Evolutionary conservation across 2,888 invertebrate genomes (phyloP).

Genomic region (Coecobrya sp.): DNA sequence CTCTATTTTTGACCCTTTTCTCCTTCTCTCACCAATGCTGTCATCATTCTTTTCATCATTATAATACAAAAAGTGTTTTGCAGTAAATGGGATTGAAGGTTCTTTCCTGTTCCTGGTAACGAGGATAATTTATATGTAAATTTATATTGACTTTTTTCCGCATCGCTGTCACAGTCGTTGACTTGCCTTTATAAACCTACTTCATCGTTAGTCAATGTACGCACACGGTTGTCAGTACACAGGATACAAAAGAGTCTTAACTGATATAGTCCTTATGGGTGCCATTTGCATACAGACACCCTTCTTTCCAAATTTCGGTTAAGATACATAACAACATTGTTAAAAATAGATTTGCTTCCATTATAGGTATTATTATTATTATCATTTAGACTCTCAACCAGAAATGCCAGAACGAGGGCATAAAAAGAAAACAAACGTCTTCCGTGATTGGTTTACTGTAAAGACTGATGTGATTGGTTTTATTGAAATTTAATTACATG

Average conservation of each 20-base stretch:
- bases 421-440: too few species aligned
- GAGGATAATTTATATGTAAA: constrained; percentile 80
- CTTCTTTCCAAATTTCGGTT: too few species aligned
- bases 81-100: constrained; percentile 56
- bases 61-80: constrained; percentile 65
- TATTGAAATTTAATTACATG: too few species aligned
- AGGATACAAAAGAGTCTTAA: not conserved
- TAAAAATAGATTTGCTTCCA: too few species aligned
- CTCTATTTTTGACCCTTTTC: constrained; percentile 31
- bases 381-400: too few species aligned
- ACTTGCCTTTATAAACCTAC: not conserved
- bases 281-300: constrained; percentile 17
- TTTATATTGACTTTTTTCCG: constrained; percentile 73
- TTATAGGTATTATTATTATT: too few species aligned
- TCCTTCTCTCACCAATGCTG: constrained; percentile 37
- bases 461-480: too few species aligned
- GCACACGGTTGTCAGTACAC: too few species aligned
- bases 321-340: too few species aligned
- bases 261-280: not conserved
- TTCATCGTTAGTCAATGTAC: not conserved
- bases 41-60: constrained; percentile 43
- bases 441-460: too few species aligned
- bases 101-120: constrained; percentile 54
- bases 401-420: too few species aligned
- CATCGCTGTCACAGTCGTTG: not conserved